Percentiles rank a stretch among this genome's conserved stretches.
Evolutionary conservation across 2,113 vertebrate genomes (phyloP).

Genomic region (Polypterus bichir): DNA sequence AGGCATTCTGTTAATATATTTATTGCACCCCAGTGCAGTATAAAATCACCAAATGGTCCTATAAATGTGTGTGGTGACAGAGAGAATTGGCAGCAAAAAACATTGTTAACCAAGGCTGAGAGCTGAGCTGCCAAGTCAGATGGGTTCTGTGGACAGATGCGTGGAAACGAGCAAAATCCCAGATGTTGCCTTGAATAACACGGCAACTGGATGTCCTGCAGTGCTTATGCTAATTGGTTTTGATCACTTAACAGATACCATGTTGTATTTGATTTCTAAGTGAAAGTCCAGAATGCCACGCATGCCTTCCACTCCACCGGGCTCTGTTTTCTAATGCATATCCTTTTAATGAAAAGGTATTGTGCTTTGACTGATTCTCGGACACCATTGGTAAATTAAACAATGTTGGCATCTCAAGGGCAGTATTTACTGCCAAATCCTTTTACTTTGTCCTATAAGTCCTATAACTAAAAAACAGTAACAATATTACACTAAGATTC

Average conservation of each 20-base stretch:
- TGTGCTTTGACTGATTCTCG: too few species aligned
- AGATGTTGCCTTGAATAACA: conserved; percentile 11
- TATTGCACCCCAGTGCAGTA: conserved; percentile 41
- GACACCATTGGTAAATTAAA: too few species aligned
- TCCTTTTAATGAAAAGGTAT: too few species aligned
- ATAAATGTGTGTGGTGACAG: conserved; percentile 50
- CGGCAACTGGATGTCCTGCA: conserved; percentile 6
- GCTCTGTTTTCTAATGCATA: too few species aligned
- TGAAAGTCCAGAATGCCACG: neutral
- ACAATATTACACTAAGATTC: too few species aligned
- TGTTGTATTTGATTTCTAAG: neutral
- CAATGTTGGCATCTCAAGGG: too few species aligned
- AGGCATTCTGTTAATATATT: conserved; percentile 40
- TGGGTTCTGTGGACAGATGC: conserved; percentile 24
- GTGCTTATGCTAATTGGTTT: neutral
- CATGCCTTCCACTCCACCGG: too few species aligned
- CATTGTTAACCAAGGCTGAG: conserved; percentile 3
- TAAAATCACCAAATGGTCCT: conserved; percentile 25
- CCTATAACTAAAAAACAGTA: too few species aligned
- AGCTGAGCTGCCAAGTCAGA: conserved; percentile 17
- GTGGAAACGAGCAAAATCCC: conserved; percentile 8
- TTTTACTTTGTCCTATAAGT: too few species aligned
- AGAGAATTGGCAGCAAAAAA: conserved; percentile 40
- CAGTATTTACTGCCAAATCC: too few species aligned
- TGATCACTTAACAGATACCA: neutral